Evolutionary conservation across 1,140 invertebrate genomes (phyloP), one percentile per base, ranked within the genome.

Genomic region (Zaprionus kolodkinae): DNA sequence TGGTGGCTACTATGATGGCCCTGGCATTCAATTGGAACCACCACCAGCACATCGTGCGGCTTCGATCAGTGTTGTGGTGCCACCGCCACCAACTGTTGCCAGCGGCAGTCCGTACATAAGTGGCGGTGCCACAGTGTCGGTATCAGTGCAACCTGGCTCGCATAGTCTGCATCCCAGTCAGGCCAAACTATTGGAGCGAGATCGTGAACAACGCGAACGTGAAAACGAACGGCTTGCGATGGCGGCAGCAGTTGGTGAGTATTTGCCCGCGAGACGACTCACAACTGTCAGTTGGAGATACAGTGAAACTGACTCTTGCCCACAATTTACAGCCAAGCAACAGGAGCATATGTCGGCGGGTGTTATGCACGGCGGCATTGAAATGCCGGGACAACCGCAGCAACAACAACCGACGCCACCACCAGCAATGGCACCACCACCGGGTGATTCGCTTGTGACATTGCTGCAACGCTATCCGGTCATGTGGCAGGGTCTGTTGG

Each of bases 401-500:
- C 17, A 11, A 13, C 61, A 54, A n/a, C 25, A 43, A n/a, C 35
- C 12, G 79, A 94, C 94, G 2, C 93, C 94, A 3, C 93, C 94
- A 54, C 96, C 96, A 72, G 96, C 96, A 35, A 95, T 96, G 88
- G 95, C 95, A 15, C 95, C 95, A 17, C 95, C 96, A 38, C 96
- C 96, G 86, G 96, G 95, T 10, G 96, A 97, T 92, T 96, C 96
- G 21, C 93, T 97, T 55, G 94, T 96, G 54, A 96, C 95, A 93
- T 92, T 97, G 17, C 93, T 98, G 1, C 94, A 97, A 95, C 95
- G 96, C 33, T 98, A 98, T 93, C 97, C 97, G 1, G 96, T 99
- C 30, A 97, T 99, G 96, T 99, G 98, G 98, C 97, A 99, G 94
- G 98, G 98, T 1, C 93, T 98, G 38, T 92, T 99, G 76, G 98